Evolutionary conservation across 2,797 vertebrate genomes (phyloP).

Genomic region (Pogonophryne albipinna): DNA sequence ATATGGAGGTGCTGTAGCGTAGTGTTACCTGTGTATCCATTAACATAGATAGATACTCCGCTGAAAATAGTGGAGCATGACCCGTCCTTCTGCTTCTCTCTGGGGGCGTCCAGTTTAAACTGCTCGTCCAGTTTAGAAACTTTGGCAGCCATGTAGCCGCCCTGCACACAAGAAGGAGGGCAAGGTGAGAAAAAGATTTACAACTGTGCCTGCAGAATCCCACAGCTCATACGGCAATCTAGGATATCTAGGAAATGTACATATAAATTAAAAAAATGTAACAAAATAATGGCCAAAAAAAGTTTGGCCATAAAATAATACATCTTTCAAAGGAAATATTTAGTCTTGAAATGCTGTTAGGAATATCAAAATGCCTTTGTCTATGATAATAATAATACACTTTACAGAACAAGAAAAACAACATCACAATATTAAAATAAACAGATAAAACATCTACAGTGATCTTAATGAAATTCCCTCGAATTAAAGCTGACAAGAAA

Average conservation of each 20-base stretch:
- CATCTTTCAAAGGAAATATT: neutral
- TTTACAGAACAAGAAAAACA: too few species aligned
- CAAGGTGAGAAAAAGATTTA: neutral
- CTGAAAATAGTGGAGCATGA: constrained; percentile 90
- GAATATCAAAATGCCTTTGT: neutral
- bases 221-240: neutral
- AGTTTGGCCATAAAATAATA: neutral
- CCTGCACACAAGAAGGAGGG: constrained; percentile 78
- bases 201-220: neutral
- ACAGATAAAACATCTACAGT: too few species aligned
- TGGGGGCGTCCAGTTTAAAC: constrained; percentile 90
- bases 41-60: constrained; percentile 96
- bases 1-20: neutral
- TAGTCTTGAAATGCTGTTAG: neutral
- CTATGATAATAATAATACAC: neutral
- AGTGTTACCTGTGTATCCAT: constrained; percentile 94
- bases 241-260: neutral
- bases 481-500: too few species aligned
- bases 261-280: neutral
- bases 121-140: constrained; percentile 95
- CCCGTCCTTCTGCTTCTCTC: constrained; percentile 90
- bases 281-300: neutral
- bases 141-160: constrained; percentile 98
- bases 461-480: too few species aligned
- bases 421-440: too few species aligned